Base-by-base conservation (phyloP, 1,140 invertebrate genomes). In the Lepidurus packardi region DNA sequence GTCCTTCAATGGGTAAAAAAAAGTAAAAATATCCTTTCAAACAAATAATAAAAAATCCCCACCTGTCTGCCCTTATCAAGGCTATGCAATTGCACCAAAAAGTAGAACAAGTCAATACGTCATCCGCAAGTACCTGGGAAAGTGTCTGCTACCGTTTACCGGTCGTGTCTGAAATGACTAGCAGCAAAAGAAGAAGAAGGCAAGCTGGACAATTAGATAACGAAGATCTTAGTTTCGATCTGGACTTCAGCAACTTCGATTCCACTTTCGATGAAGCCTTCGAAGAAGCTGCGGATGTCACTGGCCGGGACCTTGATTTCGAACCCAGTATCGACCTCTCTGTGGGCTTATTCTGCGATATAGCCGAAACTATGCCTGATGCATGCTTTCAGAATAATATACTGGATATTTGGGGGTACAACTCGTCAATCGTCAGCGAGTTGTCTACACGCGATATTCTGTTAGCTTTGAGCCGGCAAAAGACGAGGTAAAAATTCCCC, bases 351-450 rank as follows among this genome's bases (percentile, higher is more conserved):
- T 91, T 90, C 82, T 91, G 90, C 83, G 81, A 82, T 74, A 84
- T 91, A 79, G 80, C 90, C 21, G 84, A 89, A 78, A 87, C 81
- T 74, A 86, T 91, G 80, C 85, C 87, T 53, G 84, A 83, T 75
- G 86, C 85, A 47, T 93, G 92, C 82, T 86, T 90, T 73, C 82
- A 90, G 78, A 84, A 87, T 79, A 92, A 89, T 84, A 86, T 93
- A 80, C 83, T 92, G 75, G 91, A 93, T 82, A 85, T 93, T 79
- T 93, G 91, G 91, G 86, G 89, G 42, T 91, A 87, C 82, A 85
- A 91, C 83, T 83, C 84, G 44, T 84, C 84, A 21, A 78, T 85
- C 73, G 89, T 92, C 73, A 82, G 83, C 13, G 85, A 85, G 73
- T 82, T 90, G 74, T 89, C 89, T 1, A 88, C 87, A 81, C 80